Evolutionary conservation across 2,797 vertebrate genomes (phyloP), one percentile per base, ranked within the genome.

Genomic region (Hippoglossus hippoglossus): DNA sequence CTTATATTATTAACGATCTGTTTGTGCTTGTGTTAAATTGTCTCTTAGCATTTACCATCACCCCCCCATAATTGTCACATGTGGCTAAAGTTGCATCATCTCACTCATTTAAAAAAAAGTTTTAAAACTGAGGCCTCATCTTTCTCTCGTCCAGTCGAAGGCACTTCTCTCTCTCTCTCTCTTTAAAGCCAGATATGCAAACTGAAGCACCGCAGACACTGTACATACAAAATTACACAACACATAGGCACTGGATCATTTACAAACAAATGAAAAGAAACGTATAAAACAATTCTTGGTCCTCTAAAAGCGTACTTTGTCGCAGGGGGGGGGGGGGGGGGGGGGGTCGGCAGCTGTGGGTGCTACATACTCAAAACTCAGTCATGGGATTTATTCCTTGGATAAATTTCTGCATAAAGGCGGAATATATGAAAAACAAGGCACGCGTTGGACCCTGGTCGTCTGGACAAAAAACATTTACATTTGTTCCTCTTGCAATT

Each of bases 381-480:
- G 56, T 78, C 73, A 50, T 77, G 76, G 83, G 26, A 66, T 74
- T 67, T 36, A 55, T 51, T 80, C 63, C 65, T 62, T 13, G 36
- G 54, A 72, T 80, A 55, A 55, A 65, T 44, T 73, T 80, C 47
- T 64, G 51, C 58, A 36, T 72, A 76, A 88, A 67, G 66, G 82
- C 60, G 16, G 79, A 61, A 64, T 70, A 68, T 69, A 73, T 63
- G 44, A 75, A 82, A 82, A 83, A 85, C 83, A 88, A 93, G 91
- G 92, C 89, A 91, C 87, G 10, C 18, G 19, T 81, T 91, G 87
- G 90, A 87, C 83, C 83, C 87, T 80, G 88, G 80, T 91, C 82
- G 10, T 81, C 67, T 77, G 60, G 62, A 78, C 69, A 47, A 58
- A 47, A 58, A 24, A 59, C 24, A 66, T 83, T 54, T 81, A 59